A percentile compares a stretch with the other conserved stretches of the same genome.
Conservation (phyloP, 1,140 invertebrate genomes). For the Brachionus asplanchnoidis region DNA sequence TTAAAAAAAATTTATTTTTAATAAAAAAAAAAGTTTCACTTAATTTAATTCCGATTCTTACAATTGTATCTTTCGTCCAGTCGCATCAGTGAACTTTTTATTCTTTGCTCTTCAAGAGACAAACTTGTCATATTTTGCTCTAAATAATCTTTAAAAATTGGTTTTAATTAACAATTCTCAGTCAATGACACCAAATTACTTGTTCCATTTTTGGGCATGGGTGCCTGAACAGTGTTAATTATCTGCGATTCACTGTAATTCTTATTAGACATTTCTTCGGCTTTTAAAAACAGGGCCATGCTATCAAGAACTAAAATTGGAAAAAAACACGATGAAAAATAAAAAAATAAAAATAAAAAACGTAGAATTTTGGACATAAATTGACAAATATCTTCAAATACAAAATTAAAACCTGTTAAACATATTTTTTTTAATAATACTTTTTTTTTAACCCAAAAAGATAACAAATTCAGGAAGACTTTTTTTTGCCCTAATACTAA, state of each 20-base stretch:
- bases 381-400: no score
- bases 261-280: constrained; percentile 23
- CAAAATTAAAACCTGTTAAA: no score
- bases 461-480: no score
- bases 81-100: constrained; percentile 24
- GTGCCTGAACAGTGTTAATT: background rate
- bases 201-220: background rate
- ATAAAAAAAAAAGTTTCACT: background rate
- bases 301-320: constrained; percentile 2
- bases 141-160: background rate
- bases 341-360: no score
- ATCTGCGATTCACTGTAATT: constrained; percentile 31
- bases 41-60: background rate
- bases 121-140: constrained; percentile 8
- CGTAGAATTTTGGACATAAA: no score
- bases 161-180: background rate
- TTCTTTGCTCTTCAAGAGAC: constrained; percentile 26
- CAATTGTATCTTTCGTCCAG: constrained; percentile 16
- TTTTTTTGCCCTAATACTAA: no score
- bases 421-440: no score
- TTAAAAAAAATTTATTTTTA: background rate
- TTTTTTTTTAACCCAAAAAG: no score
- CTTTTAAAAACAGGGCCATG: constrained; percentile 18
- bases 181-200: background rate
- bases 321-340: background rate